Conservation (phyloP, 2,797 vertebrate species). For the Artibeus lituratus region DNA sequence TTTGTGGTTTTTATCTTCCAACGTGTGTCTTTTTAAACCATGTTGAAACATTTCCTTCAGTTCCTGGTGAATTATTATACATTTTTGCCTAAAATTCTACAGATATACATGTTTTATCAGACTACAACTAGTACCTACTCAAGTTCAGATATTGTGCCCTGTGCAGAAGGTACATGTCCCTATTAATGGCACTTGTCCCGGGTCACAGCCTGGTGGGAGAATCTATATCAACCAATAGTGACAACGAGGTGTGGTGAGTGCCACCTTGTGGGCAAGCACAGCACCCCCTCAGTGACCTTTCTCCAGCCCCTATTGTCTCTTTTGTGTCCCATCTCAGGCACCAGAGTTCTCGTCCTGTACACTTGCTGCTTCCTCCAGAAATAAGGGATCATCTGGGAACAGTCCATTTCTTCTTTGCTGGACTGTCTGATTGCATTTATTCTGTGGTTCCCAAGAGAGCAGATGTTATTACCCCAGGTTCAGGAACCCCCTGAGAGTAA, state of each 20-base stretch:
- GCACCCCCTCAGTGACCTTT: not conserved
- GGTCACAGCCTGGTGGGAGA: not conserved
- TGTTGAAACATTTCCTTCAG: not conserved
- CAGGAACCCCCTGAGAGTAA: not conserved
- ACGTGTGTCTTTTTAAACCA: not conserved
- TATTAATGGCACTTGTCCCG: not conserved
- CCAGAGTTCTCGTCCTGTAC: not conserved
- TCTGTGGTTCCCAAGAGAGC: not conserved
- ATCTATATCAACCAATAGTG: not conserved
- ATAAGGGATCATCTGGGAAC: not conserved
- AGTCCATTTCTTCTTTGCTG: not conserved
- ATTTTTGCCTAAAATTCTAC: not conserved
- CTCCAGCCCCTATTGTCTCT: not conserved
- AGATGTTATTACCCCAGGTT: not conserved
- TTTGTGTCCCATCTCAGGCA: not conserved
- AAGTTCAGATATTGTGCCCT: not conserved
- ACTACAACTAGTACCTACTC: too few species aligned
- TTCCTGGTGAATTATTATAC: not conserved
- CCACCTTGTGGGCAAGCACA: fast-evolving
- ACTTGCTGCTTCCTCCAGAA: not conserved
- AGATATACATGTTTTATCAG: not conserved
- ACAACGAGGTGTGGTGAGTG: fast-evolving
- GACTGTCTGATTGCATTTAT: not conserved
- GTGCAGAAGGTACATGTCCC: not conserved
- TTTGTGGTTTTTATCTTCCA: constrained; percentile 3